Evolutionary conservation across 2,888 invertebrate genomes (phyloP), one percentile per base, ranked within the genome.

Genomic region (Drosophila ustulata): DNA sequence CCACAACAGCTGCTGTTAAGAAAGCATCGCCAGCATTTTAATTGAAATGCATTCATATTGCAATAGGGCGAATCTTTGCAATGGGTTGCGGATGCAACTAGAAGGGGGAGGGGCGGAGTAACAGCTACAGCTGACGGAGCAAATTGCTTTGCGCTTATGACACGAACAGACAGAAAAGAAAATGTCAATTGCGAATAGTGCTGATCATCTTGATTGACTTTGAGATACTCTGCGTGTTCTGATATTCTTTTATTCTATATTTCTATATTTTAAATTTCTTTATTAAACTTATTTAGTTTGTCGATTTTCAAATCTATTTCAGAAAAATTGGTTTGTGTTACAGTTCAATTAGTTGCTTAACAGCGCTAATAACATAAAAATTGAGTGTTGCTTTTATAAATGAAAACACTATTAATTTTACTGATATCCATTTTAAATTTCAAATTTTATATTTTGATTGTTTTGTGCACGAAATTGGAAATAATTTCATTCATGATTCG

Each of bases 41-140:
- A 86, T 82, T 82, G 84, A 82, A 82, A 82, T 86, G 86, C 81
- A 86, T 82, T 82, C 86, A 86, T 77, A 82, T 86, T 82, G 80
- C 80, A 77, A 82, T 76, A 61, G 66, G 65, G 69, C 52, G 55
- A 65, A 57, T 51, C 49, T 45, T 61, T 55, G 43, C 13, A 49
- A 68, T 52, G 52, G 34, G n/a, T 34, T 9, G 34, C 0, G 9
- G 30, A 1, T 1, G 25, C 32, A 43, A 61, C 39, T 56, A 26
- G 37, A 32, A 9, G 39, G 37, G 0, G 9, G 8, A 8, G 3
- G 18, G n/a, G 3, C 4, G 32, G 13, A 43, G 9, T 23, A 18
- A 34, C 23, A 58, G 49, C 83, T 74, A 67, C 75, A 83, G 77
- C 78, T 80, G 84, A 78, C 73, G 52, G 55, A 66, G 70, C 78